These are phyloP conservation scores for Sipha maydis DNA, from an alignment of 2,888 invertebrate species.

Conservation along the genomic window DNA sequence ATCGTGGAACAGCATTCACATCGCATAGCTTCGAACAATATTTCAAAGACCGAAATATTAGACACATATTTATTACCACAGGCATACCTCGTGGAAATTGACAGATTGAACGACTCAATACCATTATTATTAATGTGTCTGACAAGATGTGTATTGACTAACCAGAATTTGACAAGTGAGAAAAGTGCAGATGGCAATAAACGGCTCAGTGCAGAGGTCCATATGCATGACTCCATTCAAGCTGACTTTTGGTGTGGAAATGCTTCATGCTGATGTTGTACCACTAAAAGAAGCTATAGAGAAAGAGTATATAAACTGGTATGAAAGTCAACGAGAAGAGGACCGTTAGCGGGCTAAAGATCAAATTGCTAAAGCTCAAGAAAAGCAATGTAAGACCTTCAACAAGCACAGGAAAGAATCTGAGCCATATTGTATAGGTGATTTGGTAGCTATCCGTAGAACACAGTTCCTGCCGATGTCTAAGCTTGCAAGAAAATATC, in stretches of 20 bases:
- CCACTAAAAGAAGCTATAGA: not conserved
- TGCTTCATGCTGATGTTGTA: not conserved
- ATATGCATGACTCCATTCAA: conserved; percentile 25
- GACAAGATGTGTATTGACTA: conserved; percentile 6
- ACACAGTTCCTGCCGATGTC: not conserved
- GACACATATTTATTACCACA: conserved; percentile 7
- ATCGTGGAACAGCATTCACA: conserved; percentile 2
- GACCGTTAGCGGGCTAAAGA: not conserved
- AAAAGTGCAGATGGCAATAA: conserved; percentile 9
- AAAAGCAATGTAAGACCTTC: not conserved
- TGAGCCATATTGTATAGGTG: not conserved
- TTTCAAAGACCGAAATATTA: not conserved
- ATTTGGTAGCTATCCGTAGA: not conserved
- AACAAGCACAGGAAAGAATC: not conserved
- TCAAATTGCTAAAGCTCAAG: not conserved
- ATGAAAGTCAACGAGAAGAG: conserved; percentile 3
- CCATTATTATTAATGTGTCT: not conserved
- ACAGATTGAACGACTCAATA: conserved; percentile 10
- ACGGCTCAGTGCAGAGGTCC: not conserved
- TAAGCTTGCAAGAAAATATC: not conserved
- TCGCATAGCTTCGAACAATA: not conserved
- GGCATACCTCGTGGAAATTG: not conserved
- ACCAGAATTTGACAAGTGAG: conserved; percentile 9
- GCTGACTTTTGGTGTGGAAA: conserved; percentile 19
- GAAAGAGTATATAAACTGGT: not conserved